These are phyloP conservation scores for Eudemis profundana DNA, from an alignment of 2,888 invertebrate genomes.

Conservation along the genomic window DNA sequence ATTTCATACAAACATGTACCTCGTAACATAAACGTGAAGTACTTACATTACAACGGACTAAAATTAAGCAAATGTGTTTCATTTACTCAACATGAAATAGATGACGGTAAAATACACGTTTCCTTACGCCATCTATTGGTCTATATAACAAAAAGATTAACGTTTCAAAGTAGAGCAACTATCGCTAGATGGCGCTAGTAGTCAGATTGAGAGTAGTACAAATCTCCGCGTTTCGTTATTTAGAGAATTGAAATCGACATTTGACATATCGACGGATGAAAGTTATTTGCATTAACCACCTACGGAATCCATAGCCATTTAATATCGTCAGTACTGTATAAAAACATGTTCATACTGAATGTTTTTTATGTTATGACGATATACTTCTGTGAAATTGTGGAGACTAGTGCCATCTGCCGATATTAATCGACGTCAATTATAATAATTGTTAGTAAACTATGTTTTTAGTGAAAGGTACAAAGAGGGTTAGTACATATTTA, in stretches of 20 bases:
- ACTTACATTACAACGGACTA: slow-evolving; percentile 31
- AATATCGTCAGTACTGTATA: too few relatives aligned
- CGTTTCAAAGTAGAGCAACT: background rate
- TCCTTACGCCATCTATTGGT: slow-evolving; percentile 25
- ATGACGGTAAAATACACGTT: slow-evolving; percentile 24
- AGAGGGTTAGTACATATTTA: slow-evolving; percentile 13
- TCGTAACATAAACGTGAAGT: slow-evolving; percentile 43
- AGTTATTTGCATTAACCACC: too few relatives aligned
- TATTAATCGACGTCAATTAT: background rate
- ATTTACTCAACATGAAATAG: slow-evolving; percentile 16
- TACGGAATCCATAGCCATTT: too few relatives aligned
- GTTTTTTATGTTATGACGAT: too few relatives aligned
- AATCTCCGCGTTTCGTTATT: background rate
- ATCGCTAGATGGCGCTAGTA: slow-evolving; percentile 19
- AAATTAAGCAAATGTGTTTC: slow-evolving; percentile 18
- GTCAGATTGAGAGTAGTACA: background rate
- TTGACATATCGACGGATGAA: background rate
- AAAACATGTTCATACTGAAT: too few relatives aligned
- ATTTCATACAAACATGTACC: slow-evolving; percentile 35
- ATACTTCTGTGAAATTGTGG: background rate
- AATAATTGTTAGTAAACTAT: slow-evolving; percentile 6
- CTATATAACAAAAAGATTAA: background rate
- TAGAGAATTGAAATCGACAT: background rate
- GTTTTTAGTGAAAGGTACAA: slow-evolving; percentile 3
- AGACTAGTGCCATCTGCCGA: slow-evolving; percentile 17